A percentile compares a stretch with the other conserved stretches of the same genome.
phyloP scores from a whole-genome alignment of 2,113 vertebrate species.

The Tichodroma muraria region DNA sequence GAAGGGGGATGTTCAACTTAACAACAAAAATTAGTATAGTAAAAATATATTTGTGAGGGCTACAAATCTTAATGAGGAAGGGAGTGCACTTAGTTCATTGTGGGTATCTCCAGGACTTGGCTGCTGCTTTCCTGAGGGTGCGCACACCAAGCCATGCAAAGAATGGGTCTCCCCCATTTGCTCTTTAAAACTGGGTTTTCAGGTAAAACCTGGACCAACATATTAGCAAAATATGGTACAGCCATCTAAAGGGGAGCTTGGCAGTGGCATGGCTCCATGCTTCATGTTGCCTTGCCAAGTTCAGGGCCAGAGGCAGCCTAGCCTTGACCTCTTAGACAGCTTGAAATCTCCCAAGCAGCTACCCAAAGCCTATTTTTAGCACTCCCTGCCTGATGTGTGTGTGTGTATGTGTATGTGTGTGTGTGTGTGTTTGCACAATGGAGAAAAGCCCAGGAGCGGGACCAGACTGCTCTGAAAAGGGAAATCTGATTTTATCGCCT shows the following conservation, averaged over 20 bases:
- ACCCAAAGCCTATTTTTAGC: constrained; percentile 50
- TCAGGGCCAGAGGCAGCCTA: constrained; percentile 2
- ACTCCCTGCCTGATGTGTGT: background rate
- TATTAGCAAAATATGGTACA: background rate
- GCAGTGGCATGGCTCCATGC: background rate
- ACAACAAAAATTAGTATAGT: background rate
- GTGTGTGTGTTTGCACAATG: constrained; percentile 30
- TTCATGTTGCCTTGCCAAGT: background rate
- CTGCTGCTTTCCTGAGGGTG: background rate
- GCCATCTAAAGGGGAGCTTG: background rate
- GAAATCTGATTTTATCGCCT: constrained; percentile 58
- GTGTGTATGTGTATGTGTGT: background rate
- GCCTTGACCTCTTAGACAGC: constrained; percentile 14
- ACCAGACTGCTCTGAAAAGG: constrained; percentile 30
- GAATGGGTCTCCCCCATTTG: accelerated
- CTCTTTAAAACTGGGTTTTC: background rate
- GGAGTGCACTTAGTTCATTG: background rate
- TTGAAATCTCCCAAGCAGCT: constrained; percentile 23
- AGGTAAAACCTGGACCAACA: background rate
- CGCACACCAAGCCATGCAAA: background rate
- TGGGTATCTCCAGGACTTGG: background rate
- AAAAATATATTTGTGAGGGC: background rate
- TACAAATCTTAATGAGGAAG: background rate
- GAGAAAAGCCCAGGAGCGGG: constrained; percentile 16
- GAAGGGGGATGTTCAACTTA: background rate